Evolutionary conservation across 2,888 invertebrate species (phyloP).

Genomic region (Odontocerum albicorne): DNA sequence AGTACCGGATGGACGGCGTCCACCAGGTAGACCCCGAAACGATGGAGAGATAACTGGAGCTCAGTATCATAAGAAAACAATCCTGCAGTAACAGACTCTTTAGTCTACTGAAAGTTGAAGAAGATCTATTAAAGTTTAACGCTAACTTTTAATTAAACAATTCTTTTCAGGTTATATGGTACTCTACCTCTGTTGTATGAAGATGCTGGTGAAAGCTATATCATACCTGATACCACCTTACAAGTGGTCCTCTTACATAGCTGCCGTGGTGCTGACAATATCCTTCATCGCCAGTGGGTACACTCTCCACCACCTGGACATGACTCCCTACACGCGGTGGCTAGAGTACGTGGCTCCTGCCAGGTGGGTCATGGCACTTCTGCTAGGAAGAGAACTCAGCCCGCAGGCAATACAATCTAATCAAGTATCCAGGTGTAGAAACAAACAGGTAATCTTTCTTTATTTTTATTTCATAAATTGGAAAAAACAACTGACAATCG

Average conservation of each 20-base stretch:
- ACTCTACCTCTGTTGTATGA: slow-evolving; percentile 68
- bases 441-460: slow-evolving; percentile 64
- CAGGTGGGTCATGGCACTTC: slow-evolving; percentile 70
- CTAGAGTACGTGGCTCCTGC: slow-evolving; percentile 70
- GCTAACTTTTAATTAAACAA: too few species aligned
- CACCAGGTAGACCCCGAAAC: too few species aligned
- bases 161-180: slow-evolving; percentile 66
- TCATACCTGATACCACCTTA: slow-evolving; percentile 68
- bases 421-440: slow-evolving; percentile 61
- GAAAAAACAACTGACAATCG: neutral
- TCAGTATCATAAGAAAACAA: too few species aligned
- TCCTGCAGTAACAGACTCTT: too few species aligned
- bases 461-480: neutral
- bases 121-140: too few species aligned
- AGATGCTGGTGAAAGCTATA: slow-evolving; percentile 67
- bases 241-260: slow-evolving; percentile 63
- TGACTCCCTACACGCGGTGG: slow-evolving; percentile 68
- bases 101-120: too few species aligned
- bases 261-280: slow-evolving; percentile 63
- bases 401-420: slow-evolving; percentile 62
- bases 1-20: too few species aligned
- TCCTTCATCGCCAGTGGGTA: slow-evolving; percentile 69
- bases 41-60: too few species aligned
- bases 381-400: slow-evolving; percentile 67
- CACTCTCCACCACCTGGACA: slow-evolving; percentile 66